Conservation (phyloP, 2,113 vertebrate species). For the Oreochromis aureus region DNA sequence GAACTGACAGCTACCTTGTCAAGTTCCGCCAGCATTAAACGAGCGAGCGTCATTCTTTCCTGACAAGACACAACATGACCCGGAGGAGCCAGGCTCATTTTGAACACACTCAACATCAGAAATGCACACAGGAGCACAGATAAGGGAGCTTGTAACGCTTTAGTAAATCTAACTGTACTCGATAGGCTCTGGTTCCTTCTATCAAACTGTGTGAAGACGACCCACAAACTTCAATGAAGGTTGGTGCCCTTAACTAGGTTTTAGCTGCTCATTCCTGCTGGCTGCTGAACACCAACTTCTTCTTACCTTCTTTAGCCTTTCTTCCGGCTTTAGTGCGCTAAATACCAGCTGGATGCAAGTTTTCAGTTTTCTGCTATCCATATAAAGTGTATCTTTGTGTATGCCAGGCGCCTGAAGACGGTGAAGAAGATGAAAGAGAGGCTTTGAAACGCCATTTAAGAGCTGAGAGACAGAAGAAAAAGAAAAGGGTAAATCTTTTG, state of each 20-base stretch:
- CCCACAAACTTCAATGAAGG: slow-evolving; percentile 52
- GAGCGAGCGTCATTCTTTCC: not conserved
- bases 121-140: not conserved
- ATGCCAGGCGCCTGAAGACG: slow-evolving; percentile 59
- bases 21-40: not conserved
- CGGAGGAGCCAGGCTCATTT: not conserved
- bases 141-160: not conserved
- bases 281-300: not conserved
- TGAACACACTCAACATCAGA: not conserved
- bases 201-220: slow-evolving; percentile 40
- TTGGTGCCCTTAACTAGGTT: slow-evolving; percentile 42
- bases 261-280: not conserved
- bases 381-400: not conserved
- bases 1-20: not conserved
- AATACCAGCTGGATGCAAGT: not conserved
- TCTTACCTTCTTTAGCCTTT: not conserved
- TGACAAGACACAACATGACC: slow-evolving; percentile 34
- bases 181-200: slow-evolving; percentile 69
- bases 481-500: slow-evolving; percentile 59
- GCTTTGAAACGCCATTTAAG: slow-evolving; percentile 54
- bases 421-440: slow-evolving; percentile 57
- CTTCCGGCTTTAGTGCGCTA: not conserved
- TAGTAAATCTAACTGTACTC: slow-evolving; percentile 41
- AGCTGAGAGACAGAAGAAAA: slow-evolving; percentile 60
- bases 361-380: not conserved